A percentile compares a stretch with the other conserved stretches of the same genome.
Conservation (phyloP, 30 jellyfish, hydroid and myxozoan genomes). For the Mastigias papua region DNA sequence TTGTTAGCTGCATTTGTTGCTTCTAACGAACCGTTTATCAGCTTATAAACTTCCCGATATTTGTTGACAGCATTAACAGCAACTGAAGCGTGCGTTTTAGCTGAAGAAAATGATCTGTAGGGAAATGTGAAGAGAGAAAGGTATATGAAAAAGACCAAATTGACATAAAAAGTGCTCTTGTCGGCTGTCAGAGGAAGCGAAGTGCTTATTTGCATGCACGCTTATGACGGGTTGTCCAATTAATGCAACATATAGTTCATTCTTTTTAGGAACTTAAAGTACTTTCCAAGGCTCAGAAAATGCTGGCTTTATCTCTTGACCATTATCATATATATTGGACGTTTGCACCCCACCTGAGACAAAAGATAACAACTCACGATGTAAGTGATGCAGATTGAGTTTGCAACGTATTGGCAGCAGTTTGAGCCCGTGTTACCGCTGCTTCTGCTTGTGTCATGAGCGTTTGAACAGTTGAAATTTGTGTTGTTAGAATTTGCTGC, state of each 20-base stretch:
- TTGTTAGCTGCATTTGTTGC: slow-evolving; percentile 86
- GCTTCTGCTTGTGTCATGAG: slow-evolving; percentile 78
- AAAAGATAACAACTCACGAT: slow-evolving; percentile 47
- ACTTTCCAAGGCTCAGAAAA: no score
- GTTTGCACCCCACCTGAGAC: no score
- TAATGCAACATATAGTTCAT: no score
- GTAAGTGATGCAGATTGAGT: slow-evolving; percentile 78
- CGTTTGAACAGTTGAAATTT: slow-evolving; percentile 53
- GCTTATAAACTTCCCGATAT: slow-evolving; percentile 76
- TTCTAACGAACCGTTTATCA: slow-evolving; percentile 78
- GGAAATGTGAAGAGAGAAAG: not conserved
- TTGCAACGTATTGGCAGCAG: slow-evolving; percentile 80
- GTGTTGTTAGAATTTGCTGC: slow-evolving; percentile 75
- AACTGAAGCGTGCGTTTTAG: slow-evolving; percentile 79
- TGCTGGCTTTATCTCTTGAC: no score
- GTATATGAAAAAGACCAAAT: not conserved
- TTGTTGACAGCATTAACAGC: slow-evolving; percentile 95
- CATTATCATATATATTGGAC: no score
- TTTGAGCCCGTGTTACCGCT: slow-evolving; percentile 76
- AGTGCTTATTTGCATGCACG: no score
- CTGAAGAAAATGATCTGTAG: slow-evolving; percentile 81
- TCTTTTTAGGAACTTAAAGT: no score
- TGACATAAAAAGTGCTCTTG: no score
- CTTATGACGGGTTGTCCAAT: no score
- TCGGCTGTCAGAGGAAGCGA: no score